Conservation (phyloP, 1,140 invertebrate genomes). For the Drosophila funebris region DNA sequence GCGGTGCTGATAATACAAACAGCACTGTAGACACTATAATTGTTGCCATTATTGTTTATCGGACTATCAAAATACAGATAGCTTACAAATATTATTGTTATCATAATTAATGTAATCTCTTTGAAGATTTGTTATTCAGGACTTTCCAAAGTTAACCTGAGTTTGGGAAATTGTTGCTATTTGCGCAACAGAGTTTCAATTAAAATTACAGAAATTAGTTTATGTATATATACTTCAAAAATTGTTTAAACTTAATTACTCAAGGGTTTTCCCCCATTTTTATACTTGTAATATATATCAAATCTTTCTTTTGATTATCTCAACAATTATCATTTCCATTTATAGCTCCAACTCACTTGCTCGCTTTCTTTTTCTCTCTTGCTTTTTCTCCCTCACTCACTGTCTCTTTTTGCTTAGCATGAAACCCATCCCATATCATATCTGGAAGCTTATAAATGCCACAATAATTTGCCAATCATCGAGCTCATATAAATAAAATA, state of each 20-base stretch:
- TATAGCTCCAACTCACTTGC: not conserved
- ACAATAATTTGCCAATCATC: constrained; percentile 64
- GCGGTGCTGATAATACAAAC: constrained; percentile 26
- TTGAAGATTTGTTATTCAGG: no score
- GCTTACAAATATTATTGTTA: no score
- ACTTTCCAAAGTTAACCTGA: no score
- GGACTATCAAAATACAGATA: no score
- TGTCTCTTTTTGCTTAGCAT: not conserved
- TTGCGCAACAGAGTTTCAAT: no score
- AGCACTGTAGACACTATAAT: constrained; percentile 28
- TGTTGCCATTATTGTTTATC: constrained; percentile 43
- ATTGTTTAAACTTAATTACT: not conserved
- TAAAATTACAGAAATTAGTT: no score
- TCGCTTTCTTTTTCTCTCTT: not conserved
- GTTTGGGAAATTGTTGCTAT: no score
- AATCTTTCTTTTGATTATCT: not conserved
- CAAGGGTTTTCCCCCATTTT: not conserved
- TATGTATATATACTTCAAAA: no score
- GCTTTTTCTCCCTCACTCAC: not conserved
- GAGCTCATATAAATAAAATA: constrained; percentile 49
- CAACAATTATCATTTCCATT: constrained; percentile 5
- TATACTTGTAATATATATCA: not conserved
- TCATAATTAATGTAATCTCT: no score
- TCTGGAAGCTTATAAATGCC: constrained; percentile 50
- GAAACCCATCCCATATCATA: constrained; percentile 62